phyloP scores from a whole-genome alignment of 2,113 vertebrate genomes.

The Cyanoderma ruficeps region DNA sequence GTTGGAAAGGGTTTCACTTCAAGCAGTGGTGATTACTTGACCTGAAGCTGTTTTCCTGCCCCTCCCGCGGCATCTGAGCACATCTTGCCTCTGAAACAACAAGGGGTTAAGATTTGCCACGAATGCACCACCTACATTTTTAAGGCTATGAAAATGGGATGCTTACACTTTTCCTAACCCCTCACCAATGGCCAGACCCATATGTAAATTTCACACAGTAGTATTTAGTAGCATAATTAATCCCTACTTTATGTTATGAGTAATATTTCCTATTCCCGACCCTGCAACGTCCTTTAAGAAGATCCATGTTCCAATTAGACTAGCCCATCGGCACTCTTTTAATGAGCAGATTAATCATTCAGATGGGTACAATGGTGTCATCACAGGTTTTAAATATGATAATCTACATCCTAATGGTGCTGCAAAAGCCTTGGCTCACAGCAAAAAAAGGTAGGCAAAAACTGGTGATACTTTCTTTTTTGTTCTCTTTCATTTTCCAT shows the following conservation, averaged over 20 bases:
- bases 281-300: slow-evolving; percentile 87
- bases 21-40: slow-evolving; percentile 16
- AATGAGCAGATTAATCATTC: slow-evolving; percentile 91
- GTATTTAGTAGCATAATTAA: slow-evolving; percentile 89
- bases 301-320: slow-evolving; percentile 91
- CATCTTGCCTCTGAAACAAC: slow-evolving; percentile 51
- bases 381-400: slow-evolving; percentile 89
- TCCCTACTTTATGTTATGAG: slow-evolving; percentile 87
- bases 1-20: not conserved
- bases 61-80: slow-evolving; percentile 57
- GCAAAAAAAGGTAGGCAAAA: slow-evolving; percentile 78
- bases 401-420: slow-evolving; percentile 83
- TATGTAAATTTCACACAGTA: slow-evolving; percentile 86
- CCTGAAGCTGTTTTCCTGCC: slow-evolving; percentile 28
- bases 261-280: slow-evolving; percentile 87
- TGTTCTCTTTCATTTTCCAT: slow-evolving; percentile 60
- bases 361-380: slow-evolving; percentile 86
- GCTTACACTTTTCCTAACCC: slow-evolving; percentile 79
- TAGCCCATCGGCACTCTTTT: slow-evolving; percentile 88
- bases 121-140: slow-evolving; percentile 63
- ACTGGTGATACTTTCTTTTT: slow-evolving; percentile 72
- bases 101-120: slow-evolving; percentile 66
- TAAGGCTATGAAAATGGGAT: slow-evolving; percentile 75
- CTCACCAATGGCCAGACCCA: slow-evolving; percentile 79
- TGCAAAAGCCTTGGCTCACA: slow-evolving; percentile 79